A percentile compares a stretch with the other conserved stretches of the same genome.
Conservation (phyloP, 2,888 invertebrate species). For the Molorchus minor region DNA sequence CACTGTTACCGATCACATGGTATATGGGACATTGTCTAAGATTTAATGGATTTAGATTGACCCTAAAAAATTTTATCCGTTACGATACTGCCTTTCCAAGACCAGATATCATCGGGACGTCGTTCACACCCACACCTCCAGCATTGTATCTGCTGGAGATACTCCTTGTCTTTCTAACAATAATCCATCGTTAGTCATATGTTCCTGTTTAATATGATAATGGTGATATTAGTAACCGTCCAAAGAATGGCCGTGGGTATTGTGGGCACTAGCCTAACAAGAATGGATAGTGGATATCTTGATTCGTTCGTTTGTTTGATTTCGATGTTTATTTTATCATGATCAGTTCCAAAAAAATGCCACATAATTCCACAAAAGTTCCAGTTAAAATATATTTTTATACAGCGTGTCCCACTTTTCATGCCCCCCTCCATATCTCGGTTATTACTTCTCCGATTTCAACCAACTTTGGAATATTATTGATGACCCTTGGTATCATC, state of each 20-base stretch:
- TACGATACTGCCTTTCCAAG: slow-evolving; percentile 18
- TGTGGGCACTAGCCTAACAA: background rate
- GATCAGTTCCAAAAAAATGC: too few species aligned
- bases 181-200: slow-evolving; percentile 39
- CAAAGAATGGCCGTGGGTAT: slow-evolving; percentile 27
- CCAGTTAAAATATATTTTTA: too few species aligned
- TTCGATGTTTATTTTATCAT: background rate
- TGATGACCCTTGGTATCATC: too few species aligned
- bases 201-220: slow-evolving; percentile 40
- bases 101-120: slow-evolving; percentile 28
- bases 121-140: slow-evolving; percentile 38
- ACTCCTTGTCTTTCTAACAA: slow-evolving; percentile 38
- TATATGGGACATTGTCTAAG: too few species aligned
- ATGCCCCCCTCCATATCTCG: too few species aligned
- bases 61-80: background rate
- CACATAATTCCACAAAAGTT: too few species aligned
- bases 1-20: too few species aligned
- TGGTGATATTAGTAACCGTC: slow-evolving; percentile 36
- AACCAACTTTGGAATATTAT: too few species aligned
- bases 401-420: too few species aligned
- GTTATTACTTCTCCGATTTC: too few species aligned
- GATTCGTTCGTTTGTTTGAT: slow-evolving; percentile 9
- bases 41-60: too few species aligned
- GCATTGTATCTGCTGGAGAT: slow-evolving; percentile 36
- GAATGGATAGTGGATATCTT: slow-evolving; percentile 16